These are phyloP conservation scores for Myoxocephalus aenaeus DNA, from an alignment of 2,797 vertebrate genomes.

Conservation along the genomic window DNA sequence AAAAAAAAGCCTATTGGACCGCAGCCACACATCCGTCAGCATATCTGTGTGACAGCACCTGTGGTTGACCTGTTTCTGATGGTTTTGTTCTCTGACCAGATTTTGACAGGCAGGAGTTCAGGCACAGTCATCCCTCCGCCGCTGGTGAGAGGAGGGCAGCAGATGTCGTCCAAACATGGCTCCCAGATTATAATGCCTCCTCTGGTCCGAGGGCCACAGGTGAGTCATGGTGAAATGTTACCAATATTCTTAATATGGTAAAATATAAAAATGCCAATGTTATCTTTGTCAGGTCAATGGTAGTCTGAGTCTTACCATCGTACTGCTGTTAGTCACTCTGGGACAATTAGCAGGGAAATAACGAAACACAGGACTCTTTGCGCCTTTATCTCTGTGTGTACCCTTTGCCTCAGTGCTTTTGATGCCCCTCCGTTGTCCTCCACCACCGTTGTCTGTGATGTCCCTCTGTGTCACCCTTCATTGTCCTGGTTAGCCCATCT, in stretches of 20 bases:
- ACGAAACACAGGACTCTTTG: constrained; percentile 49
- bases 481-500: constrained; percentile 83
- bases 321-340: constrained; percentile 15
- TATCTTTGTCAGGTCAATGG: neutral
- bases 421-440: constrained; percentile 55
- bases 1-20: neutral
- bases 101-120: constrained; percentile 85
- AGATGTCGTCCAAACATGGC: constrained; percentile 87
- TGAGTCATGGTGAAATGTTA: constrained; percentile 69
- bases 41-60: neutral
- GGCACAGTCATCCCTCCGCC: constrained; percentile 93
- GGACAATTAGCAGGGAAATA: constrained; percentile 37
- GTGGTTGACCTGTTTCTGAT: constrained; percentile 7
- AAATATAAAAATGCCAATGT: neutral
- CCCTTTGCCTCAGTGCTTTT: constrained; percentile 64
- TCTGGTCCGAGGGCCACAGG: constrained; percentile 95
- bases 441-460: constrained; percentile 44
- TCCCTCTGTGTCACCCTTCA: constrained; percentile 56
- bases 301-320: neutral
- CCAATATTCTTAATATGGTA: neutral
- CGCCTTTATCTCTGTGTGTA: constrained; percentile 66
- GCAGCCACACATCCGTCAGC: neutral
- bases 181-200: constrained; percentile 96
- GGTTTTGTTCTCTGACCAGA: constrained; percentile 72
- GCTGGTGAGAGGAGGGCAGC: constrained; percentile 92